Percentiles rank a stretch among this genome's conserved stretches.
Evolutionary conservation across 2,888 invertebrate species (phyloP).

Genomic region (Melipona bicolor): DNA sequence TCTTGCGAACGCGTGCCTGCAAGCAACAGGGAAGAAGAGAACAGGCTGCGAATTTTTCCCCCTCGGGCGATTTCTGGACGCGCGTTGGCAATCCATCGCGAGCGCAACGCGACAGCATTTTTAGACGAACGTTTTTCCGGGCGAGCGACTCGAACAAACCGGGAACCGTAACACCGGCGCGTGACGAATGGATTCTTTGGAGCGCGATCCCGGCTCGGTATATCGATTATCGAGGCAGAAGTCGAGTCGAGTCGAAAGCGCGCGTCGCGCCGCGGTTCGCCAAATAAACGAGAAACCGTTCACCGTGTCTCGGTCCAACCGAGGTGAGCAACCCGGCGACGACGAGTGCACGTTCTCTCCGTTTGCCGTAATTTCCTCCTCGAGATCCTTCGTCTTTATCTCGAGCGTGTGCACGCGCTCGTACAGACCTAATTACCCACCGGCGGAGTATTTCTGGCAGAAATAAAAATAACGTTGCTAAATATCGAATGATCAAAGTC

Average conservation of each 20-base stretch:
- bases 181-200: constrained; percentile 45
- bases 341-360: background rate
- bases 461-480: background rate
- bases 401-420: background rate
- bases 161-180: background rate
- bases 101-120: background rate
- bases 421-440: background rate
- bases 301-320: constrained; percentile 42
- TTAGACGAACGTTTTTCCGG: constrained; percentile 7
- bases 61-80: background rate
- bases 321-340: background rate
- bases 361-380: constrained; percentile 23
- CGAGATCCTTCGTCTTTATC: constrained; percentile 27
- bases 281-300: constrained; percentile 30
- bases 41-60: background rate
- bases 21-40: background rate
- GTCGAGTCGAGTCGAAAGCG: constrained; percentile 18
- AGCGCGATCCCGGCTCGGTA: constrained; percentile 21
- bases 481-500: background rate
- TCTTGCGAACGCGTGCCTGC: background rate
- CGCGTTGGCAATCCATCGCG: background rate
- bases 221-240: constrained; percentile 51
- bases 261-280: constrained; percentile 5
- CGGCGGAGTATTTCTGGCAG: background rate
- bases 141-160: background rate